These are phyloP conservation scores for Bubalus kerabau DNA, from an alignment of 2,113 vertebrate genomes.

Conservation along the genomic window DNA sequence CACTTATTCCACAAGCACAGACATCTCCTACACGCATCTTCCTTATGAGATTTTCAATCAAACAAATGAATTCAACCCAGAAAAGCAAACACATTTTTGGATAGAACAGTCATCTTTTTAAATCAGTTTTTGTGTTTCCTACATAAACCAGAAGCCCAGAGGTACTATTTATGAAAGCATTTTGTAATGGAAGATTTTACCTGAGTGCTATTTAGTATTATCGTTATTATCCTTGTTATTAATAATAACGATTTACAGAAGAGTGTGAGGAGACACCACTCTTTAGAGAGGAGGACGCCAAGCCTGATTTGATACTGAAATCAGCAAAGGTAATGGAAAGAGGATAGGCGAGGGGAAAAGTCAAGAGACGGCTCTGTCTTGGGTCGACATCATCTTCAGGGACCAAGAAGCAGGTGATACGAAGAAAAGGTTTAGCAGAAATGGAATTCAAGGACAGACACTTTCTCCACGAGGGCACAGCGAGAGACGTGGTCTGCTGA, in stretches of 20 bases:
- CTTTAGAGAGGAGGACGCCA: neutral
- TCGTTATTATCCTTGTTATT: conserved; percentile 58
- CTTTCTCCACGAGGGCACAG: neutral
- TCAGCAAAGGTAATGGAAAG: neutral
- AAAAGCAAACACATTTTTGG: conserved; percentile 57
- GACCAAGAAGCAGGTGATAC: neutral
- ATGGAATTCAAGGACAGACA: conserved; percentile 16
- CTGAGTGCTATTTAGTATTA: conserved; percentile 45
- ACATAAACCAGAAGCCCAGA: conserved; percentile 52
- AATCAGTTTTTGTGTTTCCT: conserved; percentile 54
- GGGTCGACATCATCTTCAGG: conserved; percentile 19
- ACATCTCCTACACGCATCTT: neutral
- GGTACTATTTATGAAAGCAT: conserved; percentile 61
- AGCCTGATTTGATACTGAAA: neutral
- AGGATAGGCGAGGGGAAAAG: neutral
- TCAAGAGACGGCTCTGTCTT: conserved; percentile 25
- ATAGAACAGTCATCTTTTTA: conserved; percentile 31
- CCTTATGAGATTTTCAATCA: conserved; percentile 60
- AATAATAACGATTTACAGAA: conserved; percentile 58
- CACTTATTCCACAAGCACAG: neutral
- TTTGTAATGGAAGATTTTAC: conserved; percentile 55
- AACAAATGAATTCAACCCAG: conserved; percentile 45
- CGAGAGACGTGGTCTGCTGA: neutral
- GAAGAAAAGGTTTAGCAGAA: conserved; percentile 1
- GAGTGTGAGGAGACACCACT: neutral